Evolutionary conservation across 2,888 invertebrate species (phyloP).

Genomic region (Cynaeus angustus): DNA sequence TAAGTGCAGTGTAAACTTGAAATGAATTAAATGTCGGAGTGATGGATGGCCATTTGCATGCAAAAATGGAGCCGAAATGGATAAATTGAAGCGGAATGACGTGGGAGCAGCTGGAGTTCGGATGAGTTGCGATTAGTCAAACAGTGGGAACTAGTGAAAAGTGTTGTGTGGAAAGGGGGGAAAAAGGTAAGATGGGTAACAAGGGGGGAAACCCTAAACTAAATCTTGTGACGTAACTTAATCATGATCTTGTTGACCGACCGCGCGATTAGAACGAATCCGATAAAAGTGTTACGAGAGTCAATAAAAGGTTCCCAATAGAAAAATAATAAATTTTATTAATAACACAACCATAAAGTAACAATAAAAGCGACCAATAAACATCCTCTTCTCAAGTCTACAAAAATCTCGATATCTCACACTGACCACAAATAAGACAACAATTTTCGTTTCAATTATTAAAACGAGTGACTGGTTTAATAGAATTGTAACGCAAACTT

Average conservation of each 20-base stretch:
- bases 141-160: slow-evolving; percentile 32
- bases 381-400: neutral
- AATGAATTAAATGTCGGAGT: slow-evolving; percentile 17
- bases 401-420: too few relatives aligned
- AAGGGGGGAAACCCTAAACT: neutral
- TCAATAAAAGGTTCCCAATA: slow-evolving; percentile 32
- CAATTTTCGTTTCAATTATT: slow-evolving; percentile 16
- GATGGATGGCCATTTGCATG: slow-evolving; percentile 18
- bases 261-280: neutral
- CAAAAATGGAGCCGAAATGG: slow-evolving; percentile 2
- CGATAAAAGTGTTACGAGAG: slow-evolving; percentile 24
- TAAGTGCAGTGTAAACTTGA: slow-evolving; percentile 21
- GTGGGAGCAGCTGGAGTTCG: slow-evolving; percentile 17
- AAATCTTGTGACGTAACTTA: neutral
- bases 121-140: slow-evolving; percentile 17
- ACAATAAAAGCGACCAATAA: slow-evolving; percentile 19
- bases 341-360: slow-evolving; percentile 33
- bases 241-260: neutral
- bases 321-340: slow-evolving; percentile 40
- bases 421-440: too few relatives aligned
- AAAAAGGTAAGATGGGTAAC: slow-evolving; percentile 26
- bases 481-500: slow-evolving; percentile 1
- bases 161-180: slow-evolving; percentile 4
- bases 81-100: slow-evolving; percentile 25
- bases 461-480: neutral